These are phyloP conservation scores for Petaurus breviceps DNA, from an alignment of 2,113 vertebrate species.

Conservation along the genomic window DNA sequence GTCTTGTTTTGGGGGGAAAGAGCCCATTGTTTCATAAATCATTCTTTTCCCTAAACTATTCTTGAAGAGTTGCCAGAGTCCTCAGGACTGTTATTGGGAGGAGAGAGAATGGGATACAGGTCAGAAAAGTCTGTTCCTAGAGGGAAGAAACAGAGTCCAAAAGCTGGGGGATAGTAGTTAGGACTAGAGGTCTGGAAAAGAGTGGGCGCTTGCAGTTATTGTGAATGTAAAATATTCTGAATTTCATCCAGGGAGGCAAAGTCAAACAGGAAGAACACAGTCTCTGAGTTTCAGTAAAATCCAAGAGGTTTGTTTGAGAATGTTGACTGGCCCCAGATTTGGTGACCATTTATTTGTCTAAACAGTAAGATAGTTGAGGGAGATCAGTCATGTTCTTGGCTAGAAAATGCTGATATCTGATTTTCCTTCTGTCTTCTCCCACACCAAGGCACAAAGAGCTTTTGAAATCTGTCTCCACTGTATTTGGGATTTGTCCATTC, in stretches of 20 bases:
- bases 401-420: slow-evolving; percentile 13
- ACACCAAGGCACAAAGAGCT: background rate
- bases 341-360: background rate
- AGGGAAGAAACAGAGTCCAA: background rate
- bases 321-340: background rate
- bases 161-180: slow-evolving; percentile 6
- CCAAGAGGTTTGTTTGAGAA: background rate
- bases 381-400: background rate
- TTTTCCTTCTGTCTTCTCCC: background rate
- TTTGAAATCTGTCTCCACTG: slow-evolving; percentile 15
- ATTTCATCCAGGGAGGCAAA: background rate
- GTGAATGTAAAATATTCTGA: background rate
- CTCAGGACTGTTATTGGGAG: background rate
- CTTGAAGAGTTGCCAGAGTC: background rate
- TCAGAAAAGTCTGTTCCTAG: background rate
- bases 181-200: background rate
- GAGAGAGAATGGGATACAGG: background rate
- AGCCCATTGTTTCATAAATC: background rate
- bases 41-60: background rate
- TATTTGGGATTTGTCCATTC: background rate
- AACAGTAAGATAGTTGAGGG: background rate
- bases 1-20: background rate
- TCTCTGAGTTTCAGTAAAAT: slow-evolving; percentile 20
- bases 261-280: background rate
- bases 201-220: background rate